Evolutionary conservation across 2,113 vertebrate genomes (phyloP).

Genomic region (Gulo gulo): DNA sequence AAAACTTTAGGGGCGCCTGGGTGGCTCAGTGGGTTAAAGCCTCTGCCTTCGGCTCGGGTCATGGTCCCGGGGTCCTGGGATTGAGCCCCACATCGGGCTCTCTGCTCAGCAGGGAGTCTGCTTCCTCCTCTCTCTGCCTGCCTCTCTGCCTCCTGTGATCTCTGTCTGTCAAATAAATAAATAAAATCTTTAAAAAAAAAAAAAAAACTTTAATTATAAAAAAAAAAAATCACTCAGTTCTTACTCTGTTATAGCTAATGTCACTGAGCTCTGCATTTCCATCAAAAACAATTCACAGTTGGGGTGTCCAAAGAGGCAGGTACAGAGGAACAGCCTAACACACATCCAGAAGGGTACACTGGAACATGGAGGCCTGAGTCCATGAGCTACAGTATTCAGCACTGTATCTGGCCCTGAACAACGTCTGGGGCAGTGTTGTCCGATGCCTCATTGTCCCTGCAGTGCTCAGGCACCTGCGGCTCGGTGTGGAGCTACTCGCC

Average conservation of each 20-base stretch:
- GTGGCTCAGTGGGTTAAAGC: no score
- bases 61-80: no score
- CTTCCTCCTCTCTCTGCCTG: no score
- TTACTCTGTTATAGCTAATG: neutral
- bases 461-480: neutral
- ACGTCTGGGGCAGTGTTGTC: neutral
- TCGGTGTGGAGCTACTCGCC: neutral
- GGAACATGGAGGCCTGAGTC: neutral
- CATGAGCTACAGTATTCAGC: accelerated
- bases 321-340: neutral
- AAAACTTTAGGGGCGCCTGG: no score
- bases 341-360: accelerated
- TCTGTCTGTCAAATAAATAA: no score
- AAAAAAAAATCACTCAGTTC: neutral
- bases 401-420: accelerated
- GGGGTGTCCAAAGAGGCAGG: neutral
- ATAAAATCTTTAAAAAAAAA: no score
- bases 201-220: neutral
- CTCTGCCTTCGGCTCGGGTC: no score
- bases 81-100: no score
- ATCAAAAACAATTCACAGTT: neutral
- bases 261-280: neutral
- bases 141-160: no score
- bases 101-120: no score
- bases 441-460: neutral